These are phyloP conservation scores for Microctenopoma lineatum DNA, from an alignment of 2,797 vertebrate genomes.

Conservation along the genomic window DNA sequence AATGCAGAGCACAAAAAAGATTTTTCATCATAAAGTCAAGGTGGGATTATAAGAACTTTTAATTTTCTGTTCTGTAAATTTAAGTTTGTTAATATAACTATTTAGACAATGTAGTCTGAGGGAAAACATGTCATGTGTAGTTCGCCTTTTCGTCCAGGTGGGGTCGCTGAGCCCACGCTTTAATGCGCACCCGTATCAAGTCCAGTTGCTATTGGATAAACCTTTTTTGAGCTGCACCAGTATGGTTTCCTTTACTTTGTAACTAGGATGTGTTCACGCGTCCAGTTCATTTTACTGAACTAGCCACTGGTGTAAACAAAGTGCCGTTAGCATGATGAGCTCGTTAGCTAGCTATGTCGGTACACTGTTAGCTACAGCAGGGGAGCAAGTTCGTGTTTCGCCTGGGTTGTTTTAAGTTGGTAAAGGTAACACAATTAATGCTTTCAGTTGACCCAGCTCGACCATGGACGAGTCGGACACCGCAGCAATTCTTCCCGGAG, in stretches of 20 bases:
- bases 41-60: too few species aligned
- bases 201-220: too few species aligned
- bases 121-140: not conserved
- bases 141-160: slow-evolving; percentile 35
- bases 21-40: too few species aligned
- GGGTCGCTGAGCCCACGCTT: not conserved
- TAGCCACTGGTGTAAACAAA: not conserved
- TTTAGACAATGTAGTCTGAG: not conserved
- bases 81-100: too few species aligned
- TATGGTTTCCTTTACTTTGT: not conserved
- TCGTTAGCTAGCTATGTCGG: not conserved
- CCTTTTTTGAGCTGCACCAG: too few species aligned
- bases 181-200: accelerated
- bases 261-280: not conserved
- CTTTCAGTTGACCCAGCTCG: not conserved
- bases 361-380: too few species aligned
- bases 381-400: not conserved
- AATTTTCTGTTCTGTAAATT: too few species aligned
- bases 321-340: not conserved
- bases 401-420: not conserved
- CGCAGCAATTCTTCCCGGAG: slow-evolving; percentile 73
- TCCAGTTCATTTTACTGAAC: too few species aligned
- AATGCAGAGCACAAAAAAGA: too few species aligned
- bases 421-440: not conserved
- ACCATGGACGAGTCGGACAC: slow-evolving; percentile 82